Percentiles rank a stretch among this genome's conserved stretches.
phyloP scores from a whole-genome alignment of 2,797 vertebrate species.

The Ibycter americanus region DNA sequence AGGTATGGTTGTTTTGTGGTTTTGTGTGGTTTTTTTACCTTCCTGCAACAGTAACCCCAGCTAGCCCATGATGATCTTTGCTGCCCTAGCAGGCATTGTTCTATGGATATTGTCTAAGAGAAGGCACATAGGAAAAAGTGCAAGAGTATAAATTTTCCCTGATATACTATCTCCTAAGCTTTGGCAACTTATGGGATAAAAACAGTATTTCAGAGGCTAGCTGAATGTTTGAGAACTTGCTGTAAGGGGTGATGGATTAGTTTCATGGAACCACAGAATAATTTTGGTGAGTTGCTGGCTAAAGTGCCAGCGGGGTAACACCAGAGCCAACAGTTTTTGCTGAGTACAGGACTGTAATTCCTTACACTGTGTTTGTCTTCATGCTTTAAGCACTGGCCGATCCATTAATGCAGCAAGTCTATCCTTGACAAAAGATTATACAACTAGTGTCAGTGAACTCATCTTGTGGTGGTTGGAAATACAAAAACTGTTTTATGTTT shows the following conservation, averaged over 20 bases:
- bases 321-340: neutral
- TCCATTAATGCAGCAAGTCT: neutral
- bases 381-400: constrained; percentile 5
- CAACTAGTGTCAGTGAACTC: neutral
- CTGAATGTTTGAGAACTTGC: neutral
- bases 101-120: neutral
- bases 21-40: neutral
- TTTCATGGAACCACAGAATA: neutral
- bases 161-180: neutral
- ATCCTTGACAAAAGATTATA: neutral
- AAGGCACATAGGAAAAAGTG: neutral
- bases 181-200: neutral
- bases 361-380: neutral
- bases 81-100: neutral
- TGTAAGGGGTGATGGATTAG: neutral
- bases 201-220: neutral
- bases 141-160: neutral
- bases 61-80: neutral
- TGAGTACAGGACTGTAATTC: neutral
- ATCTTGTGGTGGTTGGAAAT: neutral
- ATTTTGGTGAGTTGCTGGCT: neutral
- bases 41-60: neutral
- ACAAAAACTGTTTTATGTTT: neutral
- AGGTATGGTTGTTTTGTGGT: neutral
- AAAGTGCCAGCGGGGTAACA: neutral